phyloP scores from a whole-genome alignment of 2,888 invertebrate species.

The Agrochola lota region DNA sequence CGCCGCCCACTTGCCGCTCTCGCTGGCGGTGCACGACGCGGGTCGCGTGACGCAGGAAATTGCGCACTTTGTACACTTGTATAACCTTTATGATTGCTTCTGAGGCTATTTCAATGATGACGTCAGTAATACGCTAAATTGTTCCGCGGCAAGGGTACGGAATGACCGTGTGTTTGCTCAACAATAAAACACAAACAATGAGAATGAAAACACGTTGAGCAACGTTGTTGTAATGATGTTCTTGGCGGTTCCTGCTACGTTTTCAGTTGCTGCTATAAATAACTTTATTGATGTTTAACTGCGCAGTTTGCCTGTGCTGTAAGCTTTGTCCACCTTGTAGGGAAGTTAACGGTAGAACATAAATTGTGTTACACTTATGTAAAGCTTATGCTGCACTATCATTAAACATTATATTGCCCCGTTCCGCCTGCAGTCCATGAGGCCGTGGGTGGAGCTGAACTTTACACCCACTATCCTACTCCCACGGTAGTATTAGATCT shows the following conservation, averaged over 20 bases:
- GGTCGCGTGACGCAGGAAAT: slow-evolving; percentile 71
- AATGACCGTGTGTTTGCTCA: slow-evolving; percentile 49
- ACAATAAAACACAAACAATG: slow-evolving; percentile 52
- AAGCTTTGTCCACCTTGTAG: slow-evolving; percentile 26
- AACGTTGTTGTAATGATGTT: slow-evolving; percentile 34
- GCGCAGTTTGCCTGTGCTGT: slow-evolving; percentile 31
- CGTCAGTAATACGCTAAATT: slow-evolving; percentile 54
- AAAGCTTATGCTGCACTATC: slow-evolving; percentile 24
- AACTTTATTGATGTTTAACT: slow-evolving; percentile 49
- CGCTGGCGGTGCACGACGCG: slow-evolving; percentile 51
- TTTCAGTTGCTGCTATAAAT: slow-evolving; percentile 47
- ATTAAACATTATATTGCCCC: slow-evolving; percentile 41
- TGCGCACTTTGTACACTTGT: slow-evolving; percentile 68
- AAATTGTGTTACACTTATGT: slow-evolving; percentile 20
- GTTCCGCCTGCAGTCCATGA: slow-evolving; percentile 47
- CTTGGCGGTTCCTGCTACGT: slow-evolving; percentile 29
- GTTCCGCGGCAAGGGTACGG: slow-evolving; percentile 46
- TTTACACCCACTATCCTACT: slow-evolving; percentile 57
- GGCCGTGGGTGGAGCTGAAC: slow-evolving; percentile 55
- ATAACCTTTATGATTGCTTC: slow-evolving; percentile 58
- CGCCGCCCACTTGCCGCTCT: slow-evolving; percentile 53
- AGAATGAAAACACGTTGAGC: slow-evolving; percentile 50
- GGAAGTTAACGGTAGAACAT: slow-evolving; percentile 7
- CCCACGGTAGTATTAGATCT: slow-evolving; percentile 40
- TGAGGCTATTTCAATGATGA: slow-evolving; percentile 65